Percentiles rank a stretch among this genome's conserved stretches.
Conservation (phyloP, 2,797 vertebrate genomes). For the Lagocephalus sceleratus region DNA sequence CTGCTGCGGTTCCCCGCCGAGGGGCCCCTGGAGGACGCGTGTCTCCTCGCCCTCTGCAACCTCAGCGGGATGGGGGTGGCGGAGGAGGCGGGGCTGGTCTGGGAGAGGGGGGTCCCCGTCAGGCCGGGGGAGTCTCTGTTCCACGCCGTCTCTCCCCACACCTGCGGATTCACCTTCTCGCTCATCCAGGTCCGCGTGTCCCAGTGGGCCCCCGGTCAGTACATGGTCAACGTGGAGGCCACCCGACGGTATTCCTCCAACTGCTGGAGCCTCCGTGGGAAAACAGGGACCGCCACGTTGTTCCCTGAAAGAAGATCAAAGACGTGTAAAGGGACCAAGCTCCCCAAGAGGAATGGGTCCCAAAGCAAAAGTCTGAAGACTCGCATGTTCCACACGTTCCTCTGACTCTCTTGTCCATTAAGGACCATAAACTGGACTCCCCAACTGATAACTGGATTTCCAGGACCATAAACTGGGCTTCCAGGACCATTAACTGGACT, state of each 20-base stretch:
- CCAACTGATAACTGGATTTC: too few species aligned
- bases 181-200: conserved; percentile 66
- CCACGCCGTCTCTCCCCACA: conserved; percentile 53
- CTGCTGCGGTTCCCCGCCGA: conserved; percentile 76
- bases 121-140: conserved; percentile 62
- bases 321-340: conserved; percentile 61
- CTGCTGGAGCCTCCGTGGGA: conserved; percentile 64
- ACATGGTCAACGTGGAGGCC: conserved; percentile 68
- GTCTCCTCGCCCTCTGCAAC: conserved; percentile 83
- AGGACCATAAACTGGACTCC: too few species aligned
- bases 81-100: conserved; percentile 64
- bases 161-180: conserved; percentile 59
- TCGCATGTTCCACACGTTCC: conserved; percentile 74
- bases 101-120: conserved; percentile 58
- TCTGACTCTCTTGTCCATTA: conserved; percentile 40
- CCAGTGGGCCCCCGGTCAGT: conserved; percentile 63
- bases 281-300: conserved; percentile 24
- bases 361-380: conserved; percentile 61
- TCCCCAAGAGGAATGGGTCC: conserved; percentile 49
- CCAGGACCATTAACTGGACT: too few species aligned
- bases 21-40: conserved; percentile 76
- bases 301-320: conserved; percentile 53
- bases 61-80: conserved; percentile 77
- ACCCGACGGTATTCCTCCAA: conserved; percentile 70
- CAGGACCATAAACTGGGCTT: too few species aligned